These are phyloP conservation scores for Caracal caracal DNA, from an alignment of 2,113 vertebrate species.

Conservation along the genomic window DNA sequence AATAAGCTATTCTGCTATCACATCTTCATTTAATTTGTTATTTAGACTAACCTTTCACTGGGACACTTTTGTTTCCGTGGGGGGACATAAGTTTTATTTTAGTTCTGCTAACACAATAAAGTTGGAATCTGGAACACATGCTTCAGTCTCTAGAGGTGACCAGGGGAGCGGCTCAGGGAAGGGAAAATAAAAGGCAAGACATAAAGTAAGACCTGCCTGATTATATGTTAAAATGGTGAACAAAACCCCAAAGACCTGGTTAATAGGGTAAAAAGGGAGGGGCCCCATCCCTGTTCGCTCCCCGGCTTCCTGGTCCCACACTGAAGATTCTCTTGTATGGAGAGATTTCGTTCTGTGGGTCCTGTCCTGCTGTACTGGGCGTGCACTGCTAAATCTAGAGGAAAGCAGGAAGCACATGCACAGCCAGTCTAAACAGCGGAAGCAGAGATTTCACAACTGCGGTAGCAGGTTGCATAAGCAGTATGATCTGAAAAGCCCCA, in stretches of 20 bases:
- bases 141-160: neutral
- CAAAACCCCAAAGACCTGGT: neutral
- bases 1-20: slow-evolving; percentile 80
- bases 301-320: neutral
- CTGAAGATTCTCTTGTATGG: no score
- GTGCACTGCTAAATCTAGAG: neutral
- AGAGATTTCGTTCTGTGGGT: neutral
- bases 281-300: rapidly evolving
- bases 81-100: slow-evolving; percentile 38
- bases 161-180: rapidly evolving
- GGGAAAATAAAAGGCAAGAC: neutral
- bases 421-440: no score
- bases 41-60: slow-evolving; percentile 73
- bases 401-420: no score
- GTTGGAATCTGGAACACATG: neutral
- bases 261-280: neutral
- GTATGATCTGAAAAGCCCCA: neutral
- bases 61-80: slow-evolving; percentile 30
- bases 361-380: neutral
- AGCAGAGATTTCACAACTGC: neutral
- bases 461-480: neutral
- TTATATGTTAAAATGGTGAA: neutral
- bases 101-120: slow-evolving; percentile 49
- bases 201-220: slow-evolving; percentile 19
- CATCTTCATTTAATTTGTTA: slow-evolving; percentile 82